phyloP scores from a whole-genome alignment of 2,797 vertebrate genomes.

The Spinus olivaceus region DNA sequence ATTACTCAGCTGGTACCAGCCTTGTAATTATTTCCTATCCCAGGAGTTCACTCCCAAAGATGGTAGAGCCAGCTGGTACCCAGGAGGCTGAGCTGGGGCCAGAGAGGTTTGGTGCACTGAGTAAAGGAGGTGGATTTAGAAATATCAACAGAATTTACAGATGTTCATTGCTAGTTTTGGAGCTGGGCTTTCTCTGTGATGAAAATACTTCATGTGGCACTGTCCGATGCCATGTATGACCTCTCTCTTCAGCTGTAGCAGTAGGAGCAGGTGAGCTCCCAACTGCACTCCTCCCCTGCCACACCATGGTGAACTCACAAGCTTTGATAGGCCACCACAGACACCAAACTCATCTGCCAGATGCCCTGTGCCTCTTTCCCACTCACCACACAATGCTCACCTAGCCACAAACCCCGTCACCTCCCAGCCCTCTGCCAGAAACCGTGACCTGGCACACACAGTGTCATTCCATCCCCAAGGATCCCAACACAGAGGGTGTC shows the following conservation, averaged over 20 bases:
- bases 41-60: background rate
- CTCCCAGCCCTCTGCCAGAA: background rate
- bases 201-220: background rate
- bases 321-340: background rate
- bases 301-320: background rate
- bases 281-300: background rate
- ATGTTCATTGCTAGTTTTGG: background rate
- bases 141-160: background rate
- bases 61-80: background rate
- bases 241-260: background rate
- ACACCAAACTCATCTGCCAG: background rate
- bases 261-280: background rate
- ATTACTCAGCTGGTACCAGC: background rate
- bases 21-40: constrained; percentile 27
- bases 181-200: background rate
- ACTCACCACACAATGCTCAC: accelerated
- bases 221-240: background rate
- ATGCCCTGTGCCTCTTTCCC: background rate
- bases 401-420: background rate
- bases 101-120: background rate
- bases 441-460: accelerated
- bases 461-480: background rate
- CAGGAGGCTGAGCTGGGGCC: background rate
- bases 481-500: background rate
- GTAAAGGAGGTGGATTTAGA: background rate